Evolutionary conservation across 2,888 invertebrate species (phyloP), one percentile per base, ranked within the genome.

Genomic region (Calameuta idolon): DNA sequence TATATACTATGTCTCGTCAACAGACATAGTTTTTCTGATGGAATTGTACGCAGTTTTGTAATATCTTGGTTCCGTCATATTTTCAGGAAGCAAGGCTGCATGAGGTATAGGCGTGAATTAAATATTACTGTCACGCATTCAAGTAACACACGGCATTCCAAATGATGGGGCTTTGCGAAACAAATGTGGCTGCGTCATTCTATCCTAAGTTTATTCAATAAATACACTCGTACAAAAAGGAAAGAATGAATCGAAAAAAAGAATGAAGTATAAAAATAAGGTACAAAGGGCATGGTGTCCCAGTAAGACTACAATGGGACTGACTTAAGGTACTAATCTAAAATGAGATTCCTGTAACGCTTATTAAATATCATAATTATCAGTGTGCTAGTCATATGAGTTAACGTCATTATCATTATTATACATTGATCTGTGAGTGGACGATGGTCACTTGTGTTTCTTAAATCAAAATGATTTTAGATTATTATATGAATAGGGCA

Each of bases 181-280:
- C 31, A 34, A 71, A 71, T 33, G 34, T 12, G 31, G 11, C 71
- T 71, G 71, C 31, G 71, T 71, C 71, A 71, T 31, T 71, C 71
- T 31, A 15, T 34, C 12, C 31, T 34, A 34, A 71, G 31, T 71
- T 71, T 71, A 71, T 71, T 71, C 71, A 71, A 71, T 71, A 71
- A 71, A 71, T 71, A 71, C 71, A 34, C 33, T 11, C 71, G 71
- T 71, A 71, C 71, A 71, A 71, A 71, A 71, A 9, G 23, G 9
- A 55, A 55, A 9, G 55, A 55, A 55, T 55, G 55, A 55, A 55
- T 55, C 9, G 5, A 55, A 23, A 55, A 55, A 55, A 55, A 23
- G 9, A 55, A 55, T 55, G 0, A 55, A 55, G 9, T 55, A 55
- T 2, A 55, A 55, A 55, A 55, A 55, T 55, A 23, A 55, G 55